Conservation (phyloP, 1,140 invertebrate genomes). For the Anagrus nilaparvatae region DNA sequence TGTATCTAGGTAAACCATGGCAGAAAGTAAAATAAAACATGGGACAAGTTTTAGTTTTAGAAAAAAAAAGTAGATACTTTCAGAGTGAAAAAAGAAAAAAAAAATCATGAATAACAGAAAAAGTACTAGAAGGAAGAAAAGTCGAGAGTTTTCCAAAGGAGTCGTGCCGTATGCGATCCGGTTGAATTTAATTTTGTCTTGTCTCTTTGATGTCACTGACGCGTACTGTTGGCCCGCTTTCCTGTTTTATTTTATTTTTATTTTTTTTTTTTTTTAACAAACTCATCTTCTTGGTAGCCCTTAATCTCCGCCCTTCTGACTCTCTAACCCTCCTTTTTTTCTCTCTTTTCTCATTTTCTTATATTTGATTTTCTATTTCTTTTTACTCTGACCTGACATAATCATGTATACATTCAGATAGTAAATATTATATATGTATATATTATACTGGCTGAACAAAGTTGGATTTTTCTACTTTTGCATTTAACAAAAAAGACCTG, state of each 20-base stretch:
- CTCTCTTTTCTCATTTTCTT: conserved; percentile 8
- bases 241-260: background rate
- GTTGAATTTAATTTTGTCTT: conserved; percentile 44
- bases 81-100: conserved; percentile 17
- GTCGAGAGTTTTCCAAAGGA: no score
- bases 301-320: conserved; percentile 41
- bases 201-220: conserved; percentile 43
- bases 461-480: no score
- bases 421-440: no score
- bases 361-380: no score
- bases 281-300: conserved; percentile 40
- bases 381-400: no score
- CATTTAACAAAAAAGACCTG: no score
- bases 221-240: conserved; percentile 39
- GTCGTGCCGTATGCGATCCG: conserved; percentile 23
- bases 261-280: conserved; percentile 32
- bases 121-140: conserved; percentile 13
- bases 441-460: no score
- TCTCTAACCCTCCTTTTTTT: conserved; percentile 23
- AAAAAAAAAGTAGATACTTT: conserved; percentile 19
- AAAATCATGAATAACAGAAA: no score
- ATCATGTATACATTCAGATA: no score
- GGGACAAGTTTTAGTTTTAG: conserved; percentile 18
- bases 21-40: conserved; percentile 4
- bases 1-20: no score